phyloP scores from a whole-genome alignment of 2,888 invertebrate species.

The Heliothis peltigera region DNA sequence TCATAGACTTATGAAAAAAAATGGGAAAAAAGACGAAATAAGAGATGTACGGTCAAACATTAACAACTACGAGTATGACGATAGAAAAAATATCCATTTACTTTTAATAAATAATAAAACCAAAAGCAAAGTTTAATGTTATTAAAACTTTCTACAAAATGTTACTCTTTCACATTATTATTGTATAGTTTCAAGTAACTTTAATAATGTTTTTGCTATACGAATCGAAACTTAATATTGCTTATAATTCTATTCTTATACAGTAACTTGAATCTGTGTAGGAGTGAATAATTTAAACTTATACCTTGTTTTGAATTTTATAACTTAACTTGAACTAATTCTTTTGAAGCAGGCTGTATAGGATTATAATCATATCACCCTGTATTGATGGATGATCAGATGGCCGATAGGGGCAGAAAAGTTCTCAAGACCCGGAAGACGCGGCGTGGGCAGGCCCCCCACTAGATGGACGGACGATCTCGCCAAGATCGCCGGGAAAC shows the following conservation, averaged over 20 bases:
- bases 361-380: constrained; percentile 3
- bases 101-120: no score
- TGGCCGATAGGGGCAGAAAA: no score
- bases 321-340: constrained; percentile 21
- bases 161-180: constrained; percentile 11
- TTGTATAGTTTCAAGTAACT: constrained; percentile 25
- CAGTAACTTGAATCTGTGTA: constrained; percentile 31
- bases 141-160: constrained; percentile 17
- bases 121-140: neutral
- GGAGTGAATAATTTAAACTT: constrained; percentile 14
- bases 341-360: constrained; percentile 5
- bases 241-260: constrained; percentile 40
- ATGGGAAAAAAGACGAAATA: no score
- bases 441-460: no score
- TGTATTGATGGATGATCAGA: no score
- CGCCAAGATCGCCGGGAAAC: no score
- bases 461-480: no score
- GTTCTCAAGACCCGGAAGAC: no score
- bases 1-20: no score
- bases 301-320: constrained; percentile 28
- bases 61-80: no score
- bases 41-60: no score
- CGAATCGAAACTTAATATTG: constrained; percentile 31
- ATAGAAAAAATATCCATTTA: no score
- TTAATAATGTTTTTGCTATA: constrained; percentile 32